These are phyloP conservation scores for Eupithecia subumbrata DNA, from an alignment of 2,888 invertebrate species.

Conservation along the genomic window DNA sequence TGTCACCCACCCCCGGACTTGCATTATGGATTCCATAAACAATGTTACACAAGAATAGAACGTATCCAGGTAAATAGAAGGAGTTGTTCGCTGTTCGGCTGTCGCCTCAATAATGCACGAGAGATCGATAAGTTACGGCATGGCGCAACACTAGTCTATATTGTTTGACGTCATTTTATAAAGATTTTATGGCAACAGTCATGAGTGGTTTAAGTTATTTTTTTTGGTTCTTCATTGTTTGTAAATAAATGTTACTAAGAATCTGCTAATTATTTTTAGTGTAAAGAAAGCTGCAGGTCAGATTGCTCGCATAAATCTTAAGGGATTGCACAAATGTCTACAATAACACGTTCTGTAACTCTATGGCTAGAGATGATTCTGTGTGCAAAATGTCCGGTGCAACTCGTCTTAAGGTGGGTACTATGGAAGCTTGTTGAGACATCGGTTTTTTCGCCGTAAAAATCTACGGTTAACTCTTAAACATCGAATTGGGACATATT, in stretches of 20 bases:
- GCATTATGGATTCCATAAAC: slow-evolving; percentile 79
- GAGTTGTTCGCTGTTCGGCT: slow-evolving; percentile 14
- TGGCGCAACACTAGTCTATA: slow-evolving; percentile 61
- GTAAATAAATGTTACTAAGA: slow-evolving; percentile 8
- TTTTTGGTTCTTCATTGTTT: slow-evolving; percentile 4
- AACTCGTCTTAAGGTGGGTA: too few relatives aligned
- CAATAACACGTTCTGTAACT: too few relatives aligned
- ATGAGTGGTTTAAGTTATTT: neutral
- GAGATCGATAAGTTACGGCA: slow-evolving; percentile 69
- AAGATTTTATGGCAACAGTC: slow-evolving; percentile 29
- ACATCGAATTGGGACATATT: too few relatives aligned
- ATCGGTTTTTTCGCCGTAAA: too few relatives aligned
- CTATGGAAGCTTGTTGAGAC: too few relatives aligned
- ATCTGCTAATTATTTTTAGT: slow-evolving; percentile 7
- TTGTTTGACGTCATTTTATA: slow-evolving; percentile 48
- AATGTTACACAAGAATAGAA: slow-evolving; percentile 74
- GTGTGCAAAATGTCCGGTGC: too few relatives aligned
- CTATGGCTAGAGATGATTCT: too few relatives aligned
- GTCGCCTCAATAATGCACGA: slow-evolving; percentile 73
- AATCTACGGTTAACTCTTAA: too few relatives aligned
- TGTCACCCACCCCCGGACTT: slow-evolving; percentile 61
- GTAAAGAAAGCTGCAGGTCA: neutral
- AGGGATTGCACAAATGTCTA: neutral
- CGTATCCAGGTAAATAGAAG: slow-evolving; percentile 47
- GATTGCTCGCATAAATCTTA: neutral